Base-by-base conservation (phyloP, 2,888 invertebrate genomes). In the Drosophila pseudotalamancana region DNA sequence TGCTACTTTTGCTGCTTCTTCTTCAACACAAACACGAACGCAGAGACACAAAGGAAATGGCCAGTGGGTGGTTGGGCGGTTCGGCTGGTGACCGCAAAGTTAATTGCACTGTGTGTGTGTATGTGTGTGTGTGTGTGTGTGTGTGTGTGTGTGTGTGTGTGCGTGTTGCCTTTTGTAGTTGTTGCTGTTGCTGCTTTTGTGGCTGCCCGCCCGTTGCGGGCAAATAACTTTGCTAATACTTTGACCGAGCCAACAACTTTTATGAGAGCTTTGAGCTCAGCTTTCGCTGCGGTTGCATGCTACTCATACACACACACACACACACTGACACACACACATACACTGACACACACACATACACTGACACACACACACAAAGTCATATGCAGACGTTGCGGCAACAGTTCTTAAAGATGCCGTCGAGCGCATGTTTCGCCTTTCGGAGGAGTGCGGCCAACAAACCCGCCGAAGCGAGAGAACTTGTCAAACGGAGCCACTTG, bases 221-320 rank as follows among this genome's bases (percentile, higher is more conserved):
- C 63, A 81, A 78, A 84, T 77, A 78, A 85, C 79, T 78, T 81
- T 78, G 75, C 82, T 75, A 78, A 78, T 78, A 85, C 79, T 78
- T 75, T 85, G 85, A 77, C 82, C 77, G 76, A 65, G 71, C 54
- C 78, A 63, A 59, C 77, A 81, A 85, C 82, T 74, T 75, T 78
- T 64, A 69, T 66, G 45, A 66, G 45, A 51, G 76, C 74, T 64
- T 77, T 63, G 48, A 60, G 60, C 51, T 57, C 25, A 55, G 69
- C 78, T 84, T 84, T 81, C 61, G 78, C 79, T 70, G 43, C 29
- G 59, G 59, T 59, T 37, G 42, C 45, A 32, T 18, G 31, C 39
- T 25, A 35, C 50, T 32, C 42, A 48, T 12, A 48, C 19, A 6
- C 12, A 43, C 21, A 18, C 39, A 43, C 32, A 14, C 31, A 49